Conservation (phyloP, 2,797 vertebrate species). For the Acridotheres tristis region DNA sequence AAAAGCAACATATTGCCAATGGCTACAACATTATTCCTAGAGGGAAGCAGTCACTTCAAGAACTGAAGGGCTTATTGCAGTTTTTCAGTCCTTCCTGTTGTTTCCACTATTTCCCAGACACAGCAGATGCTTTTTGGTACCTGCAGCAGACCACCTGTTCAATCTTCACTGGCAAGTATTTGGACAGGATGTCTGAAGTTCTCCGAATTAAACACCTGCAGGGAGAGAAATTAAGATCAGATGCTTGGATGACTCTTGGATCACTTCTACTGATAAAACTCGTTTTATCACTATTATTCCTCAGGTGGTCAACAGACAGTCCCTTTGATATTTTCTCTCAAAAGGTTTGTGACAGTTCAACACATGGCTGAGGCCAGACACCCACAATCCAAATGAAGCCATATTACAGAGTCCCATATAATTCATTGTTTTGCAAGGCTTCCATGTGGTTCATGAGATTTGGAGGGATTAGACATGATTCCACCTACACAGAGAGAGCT, state of each 20-base stretch:
- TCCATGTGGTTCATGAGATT: background rate
- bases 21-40: background rate
- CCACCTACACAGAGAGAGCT: background rate
- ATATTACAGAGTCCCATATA: background rate
- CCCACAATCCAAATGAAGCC: background rate
- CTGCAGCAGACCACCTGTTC: slow-evolving; percentile 98
- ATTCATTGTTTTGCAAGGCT: background rate
- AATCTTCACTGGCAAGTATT: slow-evolving; percentile 97
- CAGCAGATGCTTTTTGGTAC: slow-evolving; percentile 67
- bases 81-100: background rate
- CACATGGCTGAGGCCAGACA: background rate
- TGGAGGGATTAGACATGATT: background rate
- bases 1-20: background rate
- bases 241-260: background rate
- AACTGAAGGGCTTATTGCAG: background rate
- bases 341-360: background rate
- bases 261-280: background rate
- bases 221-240: background rate
- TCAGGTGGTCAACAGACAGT: background rate
- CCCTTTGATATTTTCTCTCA: background rate
- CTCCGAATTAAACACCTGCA: slow-evolving; percentile 93
- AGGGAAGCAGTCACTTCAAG: background rate
- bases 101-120: background rate
- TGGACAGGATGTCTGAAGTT: slow-evolving; percentile 96
- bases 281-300: background rate